Base-by-base conservation (phyloP, 1,140 invertebrate species). In the Drosophila nebulosa region DNA sequence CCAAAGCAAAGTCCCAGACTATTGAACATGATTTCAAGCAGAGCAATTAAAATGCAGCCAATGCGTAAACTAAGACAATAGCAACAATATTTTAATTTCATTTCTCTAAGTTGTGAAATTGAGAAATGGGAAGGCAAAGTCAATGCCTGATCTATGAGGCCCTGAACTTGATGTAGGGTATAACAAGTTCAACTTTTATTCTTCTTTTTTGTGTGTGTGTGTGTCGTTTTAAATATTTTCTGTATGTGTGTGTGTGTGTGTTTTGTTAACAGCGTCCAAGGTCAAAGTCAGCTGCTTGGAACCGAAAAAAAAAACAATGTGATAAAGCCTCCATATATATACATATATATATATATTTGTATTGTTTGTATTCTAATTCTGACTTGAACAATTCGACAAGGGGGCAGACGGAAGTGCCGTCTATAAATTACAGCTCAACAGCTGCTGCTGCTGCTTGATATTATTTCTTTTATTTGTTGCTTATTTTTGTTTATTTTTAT, bases 221-320 rank as follows among this genome's bases (percentile, higher is more conserved):
- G 9, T 12, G 30, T 42, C 39, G 39, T 46, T 46, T 46, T 18
- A 42, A 42, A 42, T 42, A 42, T 42, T 42, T 42, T 3, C 39
- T 32, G 68, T 65, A 64, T 69, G 6, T 55, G 57, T 57, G 32
- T 51, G 50, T 64, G 53, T 62, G 32, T 51, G 50, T 64, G 53
- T 62, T 30, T 56, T 69, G 65, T 30, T 58, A 59, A 60, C 58
- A 60, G 22, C 18, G 26, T 51, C 35, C 75, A 78, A 78, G 75
- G 75, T 78, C 75, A 78, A 74, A 78, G 75, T 74, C 75, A 78
- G 67, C 72, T 75, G 71, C 51, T 76, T 52, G 71, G 71, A 78
- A 78, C 74, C 65, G 69, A 58, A 65, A 51, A 46, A 69, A 67
- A 36, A 76, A 69, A 72, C 69, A 74, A 73, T 35, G 50, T 63